A percentile compares a stretch with the other conserved stretches of the same genome.
These are phyloP conservation scores for Drosophila pseudotakahashii DNA, from an alignment of 2,888 invertebrate species.

Conservation along the genomic window DNA sequence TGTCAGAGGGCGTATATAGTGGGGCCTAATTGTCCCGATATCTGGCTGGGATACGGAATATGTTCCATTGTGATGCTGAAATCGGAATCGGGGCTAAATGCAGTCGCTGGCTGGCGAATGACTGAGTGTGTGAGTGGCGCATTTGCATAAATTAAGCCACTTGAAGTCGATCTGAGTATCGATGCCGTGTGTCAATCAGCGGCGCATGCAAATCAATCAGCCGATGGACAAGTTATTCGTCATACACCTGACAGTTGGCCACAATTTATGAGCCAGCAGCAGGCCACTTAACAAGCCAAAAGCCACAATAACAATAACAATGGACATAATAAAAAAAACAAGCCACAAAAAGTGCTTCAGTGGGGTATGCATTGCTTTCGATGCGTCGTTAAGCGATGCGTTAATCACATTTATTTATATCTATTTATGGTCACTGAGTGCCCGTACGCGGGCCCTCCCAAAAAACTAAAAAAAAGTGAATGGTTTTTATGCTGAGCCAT, in stretches of 20 bases:
- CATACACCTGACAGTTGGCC: slow-evolving; percentile 66
- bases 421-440: slow-evolving; percentile 66
- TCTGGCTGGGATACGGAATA: slow-evolving; percentile 2
- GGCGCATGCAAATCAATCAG: slow-evolving; percentile 69
- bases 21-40: slow-evolving; percentile 41
- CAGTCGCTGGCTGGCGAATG: slow-evolving; percentile 47
- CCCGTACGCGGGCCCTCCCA: slow-evolving; percentile 52
- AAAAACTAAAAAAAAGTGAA: slow-evolving; percentile 70
- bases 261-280: slow-evolving; percentile 55
- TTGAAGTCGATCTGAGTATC: slow-evolving; percentile 55
- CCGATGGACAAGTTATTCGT: slow-evolving; percentile 57
- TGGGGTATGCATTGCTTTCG: slow-evolving; percentile 38
- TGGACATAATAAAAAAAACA: slow-evolving; percentile 13
- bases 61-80: slow-evolving; percentile 33
- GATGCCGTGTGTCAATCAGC: slow-evolving; percentile 52
- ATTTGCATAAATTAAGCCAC: slow-evolving; percentile 78
- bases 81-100: slow-evolving; percentile 58
- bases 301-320: slow-evolving; percentile 30
- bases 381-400: slow-evolving; percentile 66
- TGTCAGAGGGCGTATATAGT: slow-evolving; percentile 47
- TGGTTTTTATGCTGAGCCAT: slow-evolving; percentile 71
- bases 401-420: slow-evolving; percentile 65
- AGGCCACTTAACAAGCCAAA: slow-evolving; percentile 61
- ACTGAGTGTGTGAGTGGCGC: slow-evolving; percentile 41
- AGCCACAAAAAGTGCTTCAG: slow-evolving; percentile 17